phyloP scores from a whole-genome alignment of 1,140 invertebrate species.

The Bradysia coprophila region DNA sequence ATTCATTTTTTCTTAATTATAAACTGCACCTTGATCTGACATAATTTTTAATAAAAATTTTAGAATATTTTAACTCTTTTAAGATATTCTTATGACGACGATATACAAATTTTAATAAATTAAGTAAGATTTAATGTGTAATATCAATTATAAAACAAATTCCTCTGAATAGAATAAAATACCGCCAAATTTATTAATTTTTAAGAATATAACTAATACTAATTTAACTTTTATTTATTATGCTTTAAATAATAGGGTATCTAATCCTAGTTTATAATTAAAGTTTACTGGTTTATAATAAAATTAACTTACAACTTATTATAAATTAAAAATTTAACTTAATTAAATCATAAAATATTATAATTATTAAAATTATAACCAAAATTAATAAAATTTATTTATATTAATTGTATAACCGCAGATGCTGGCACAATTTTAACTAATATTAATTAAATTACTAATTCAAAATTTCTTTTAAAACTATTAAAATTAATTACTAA shows the following conservation, averaged over 20 bases:
- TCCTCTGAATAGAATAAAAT: slow-evolving; percentile 31
- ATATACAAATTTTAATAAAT: slow-evolving; percentile 26
- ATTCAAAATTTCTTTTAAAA: slow-evolving; percentile 14
- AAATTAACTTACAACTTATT: slow-evolving; percentile 1
- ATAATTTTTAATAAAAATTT: slow-evolving; percentile 23
- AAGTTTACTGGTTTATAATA: slow-evolving; percentile 10
- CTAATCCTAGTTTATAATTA: slow-evolving; percentile 31
- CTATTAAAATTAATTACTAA: slow-evolving; percentile 14
- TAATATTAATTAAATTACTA: slow-evolving; percentile 12
- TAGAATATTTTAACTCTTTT: slow-evolving; percentile 26
- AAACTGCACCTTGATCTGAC: slow-evolving; percentile 34
- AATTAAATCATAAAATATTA: slow-evolving; percentile 7
- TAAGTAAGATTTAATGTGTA: slow-evolving; percentile 26
- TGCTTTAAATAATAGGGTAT: slow-evolving; percentile 37
- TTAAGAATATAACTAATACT: slow-evolving; percentile 30
- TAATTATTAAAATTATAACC: slow-evolving; percentile 5
- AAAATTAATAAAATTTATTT: slow-evolving; percentile 12
- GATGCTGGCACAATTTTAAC: slow-evolving; percentile 21
- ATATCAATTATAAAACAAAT: slow-evolving; percentile 32
- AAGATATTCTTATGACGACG: slow-evolving; percentile 28
- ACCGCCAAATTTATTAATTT: slow-evolving; percentile 35
- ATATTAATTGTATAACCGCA: slow-evolving; percentile 20
- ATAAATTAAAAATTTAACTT: slow-evolving; percentile 6
- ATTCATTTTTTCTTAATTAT: slow-evolving; percentile 26
- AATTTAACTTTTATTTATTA: slow-evolving; percentile 17